A percentile compares a stretch with the other conserved stretches of the same genome.
phyloP scores from a whole-genome alignment of 2,797 vertebrate genomes.

The Anabacerthia variegaticeps region DNA sequence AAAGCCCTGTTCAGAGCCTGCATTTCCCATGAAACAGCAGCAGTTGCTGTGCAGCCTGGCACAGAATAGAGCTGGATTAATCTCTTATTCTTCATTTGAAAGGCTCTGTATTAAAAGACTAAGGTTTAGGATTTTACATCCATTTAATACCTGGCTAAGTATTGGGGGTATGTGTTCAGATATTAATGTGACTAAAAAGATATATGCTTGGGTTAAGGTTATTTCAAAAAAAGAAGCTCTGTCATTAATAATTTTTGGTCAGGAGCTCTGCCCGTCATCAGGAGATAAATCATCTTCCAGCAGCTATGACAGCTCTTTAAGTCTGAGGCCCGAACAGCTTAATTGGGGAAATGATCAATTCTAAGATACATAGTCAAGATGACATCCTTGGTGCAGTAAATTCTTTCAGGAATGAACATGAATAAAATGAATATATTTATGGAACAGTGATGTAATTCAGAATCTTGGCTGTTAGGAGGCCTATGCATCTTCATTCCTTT shows the following conservation, averaged over 20 bases:
- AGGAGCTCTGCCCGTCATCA: conserved; percentile 68
- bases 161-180: conserved; percentile 17
- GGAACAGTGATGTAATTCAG: conserved; percentile 71
- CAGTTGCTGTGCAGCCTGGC: not conserved
- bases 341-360: conserved; percentile 68
- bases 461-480: conserved; percentile 49
- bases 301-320: conserved; percentile 67
- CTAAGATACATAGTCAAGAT: conserved; percentile 57
- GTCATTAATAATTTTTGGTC: conserved; percentile 73
- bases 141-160: conserved; percentile 56
- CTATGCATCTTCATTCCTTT: conserved; percentile 46
- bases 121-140: conserved; percentile 60
- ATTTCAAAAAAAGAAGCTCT: conserved; percentile 66
- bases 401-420: conserved; percentile 67
- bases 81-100: conserved; percentile 53
- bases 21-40: not conserved
- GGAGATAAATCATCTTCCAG: conserved; percentile 71
- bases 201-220: conserved; percentile 65
- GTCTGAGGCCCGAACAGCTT: conserved; percentile 56
- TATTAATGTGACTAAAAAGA: conserved; percentile 69
- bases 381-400: conserved; percentile 45
- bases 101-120: conserved; percentile 41
- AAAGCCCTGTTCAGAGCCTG: not conserved
- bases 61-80: conserved; percentile 20
- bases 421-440: conserved; percentile 75